Conservation (phyloP, 1,140 invertebrate genomes). For the Campodea augens region DNA sequence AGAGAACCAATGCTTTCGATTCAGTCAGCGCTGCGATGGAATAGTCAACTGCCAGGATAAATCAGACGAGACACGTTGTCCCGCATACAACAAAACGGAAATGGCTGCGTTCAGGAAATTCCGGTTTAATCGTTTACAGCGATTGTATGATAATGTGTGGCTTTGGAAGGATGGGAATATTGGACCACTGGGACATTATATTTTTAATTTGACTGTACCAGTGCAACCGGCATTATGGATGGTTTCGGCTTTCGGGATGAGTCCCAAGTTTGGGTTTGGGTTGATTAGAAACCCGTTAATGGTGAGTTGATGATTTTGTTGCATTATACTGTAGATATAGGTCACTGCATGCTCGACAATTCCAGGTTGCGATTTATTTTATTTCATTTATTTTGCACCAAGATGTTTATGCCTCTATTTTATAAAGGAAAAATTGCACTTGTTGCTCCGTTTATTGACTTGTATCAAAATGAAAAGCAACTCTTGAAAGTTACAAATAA, state of each 20-base stretch:
- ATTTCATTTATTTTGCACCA: background rate
- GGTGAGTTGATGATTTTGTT: constrained; percentile 29
- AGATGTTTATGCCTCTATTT: constrained; percentile 1
- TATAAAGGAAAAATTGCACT: too few species aligned
- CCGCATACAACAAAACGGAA: constrained; percentile 21
- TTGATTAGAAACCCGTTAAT: constrained; percentile 56
- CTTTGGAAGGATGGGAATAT: constrained; percentile 86
- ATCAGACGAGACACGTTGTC: constrained; percentile 47
- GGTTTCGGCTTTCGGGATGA: constrained; percentile 78
- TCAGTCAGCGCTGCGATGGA: constrained; percentile 58
- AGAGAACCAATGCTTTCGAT: constrained; percentile 49
- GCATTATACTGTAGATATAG: background rate
- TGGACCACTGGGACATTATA: constrained; percentile 67
- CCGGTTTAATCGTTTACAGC: constrained; percentile 62
- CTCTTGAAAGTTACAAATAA: too few species aligned
- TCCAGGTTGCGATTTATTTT: background rate
- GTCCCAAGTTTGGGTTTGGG: constrained; percentile 63
- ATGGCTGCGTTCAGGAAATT: constrained; percentile 53
- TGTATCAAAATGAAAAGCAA: too few species aligned
- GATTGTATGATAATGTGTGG: constrained; percentile 87
- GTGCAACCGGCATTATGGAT: constrained; percentile 74
- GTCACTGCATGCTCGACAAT: background rate
- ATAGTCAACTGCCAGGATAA: constrained; percentile 58
- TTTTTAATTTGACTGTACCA: constrained; percentile 75
- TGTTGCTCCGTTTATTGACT: too few species aligned